phyloP scores from a whole-genome alignment of 2,797 vertebrate genomes.

The Sylvia borin region DNA sequence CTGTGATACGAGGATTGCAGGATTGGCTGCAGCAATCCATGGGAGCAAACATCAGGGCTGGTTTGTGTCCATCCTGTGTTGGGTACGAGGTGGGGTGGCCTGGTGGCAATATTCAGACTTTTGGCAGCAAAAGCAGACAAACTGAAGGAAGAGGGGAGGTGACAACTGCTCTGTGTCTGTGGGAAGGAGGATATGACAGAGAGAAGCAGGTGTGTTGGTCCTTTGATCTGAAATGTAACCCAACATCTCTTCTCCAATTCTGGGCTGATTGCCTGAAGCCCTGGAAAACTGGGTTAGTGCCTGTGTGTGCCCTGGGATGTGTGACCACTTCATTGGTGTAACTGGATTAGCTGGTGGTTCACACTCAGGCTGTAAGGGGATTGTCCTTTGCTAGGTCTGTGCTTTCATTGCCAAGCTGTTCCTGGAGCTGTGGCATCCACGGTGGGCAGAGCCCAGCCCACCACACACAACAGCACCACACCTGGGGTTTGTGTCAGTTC shows the following conservation, averaged over 20 bases:
- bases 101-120: background rate
- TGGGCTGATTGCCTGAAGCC: background rate
- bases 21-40: background rate
- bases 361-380: background rate
- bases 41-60: rapidly evolving
- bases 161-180: background rate
- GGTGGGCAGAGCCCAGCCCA: background rate
- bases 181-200: background rate
- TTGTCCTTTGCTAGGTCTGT: background rate
- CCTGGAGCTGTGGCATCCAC: background rate
- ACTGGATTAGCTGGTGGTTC: background rate
- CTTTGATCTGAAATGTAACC: background rate
- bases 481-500: background rate
- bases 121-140: background rate
- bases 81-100: background rate
- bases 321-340: background rate
- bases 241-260: background rate
- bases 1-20: background rate
- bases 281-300: background rate
- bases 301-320: background rate
- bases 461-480: background rate
- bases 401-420: background rate
- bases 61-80: background rate
- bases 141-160: background rate
- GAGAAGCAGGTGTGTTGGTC: background rate